Evolutionary conservation across 2,113 vertebrate genomes (phyloP).

Genomic region (Laticauda laticaudata): DNA sequence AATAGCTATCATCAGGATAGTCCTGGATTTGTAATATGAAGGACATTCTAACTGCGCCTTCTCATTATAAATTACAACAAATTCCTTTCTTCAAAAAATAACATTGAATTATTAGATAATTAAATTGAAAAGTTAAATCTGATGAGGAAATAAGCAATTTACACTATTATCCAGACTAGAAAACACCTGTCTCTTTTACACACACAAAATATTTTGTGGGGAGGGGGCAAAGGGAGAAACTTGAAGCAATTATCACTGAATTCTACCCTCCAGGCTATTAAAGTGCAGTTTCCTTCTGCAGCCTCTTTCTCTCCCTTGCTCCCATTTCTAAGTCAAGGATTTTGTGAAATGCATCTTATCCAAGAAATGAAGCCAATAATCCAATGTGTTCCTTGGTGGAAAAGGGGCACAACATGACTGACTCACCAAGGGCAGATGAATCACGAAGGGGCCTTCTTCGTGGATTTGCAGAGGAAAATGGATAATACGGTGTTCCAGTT

Average conservation of each 20-base stretch:
- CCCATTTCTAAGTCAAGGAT: neutral
- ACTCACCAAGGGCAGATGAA: slow-evolving; percentile 82
- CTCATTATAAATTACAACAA: neutral
- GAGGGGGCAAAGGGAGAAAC: neutral
- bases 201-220: neutral
- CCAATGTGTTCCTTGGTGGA: neutral
- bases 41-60: neutral
- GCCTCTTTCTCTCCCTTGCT: neutral
- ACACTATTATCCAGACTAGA: neutral
- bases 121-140: neutral
- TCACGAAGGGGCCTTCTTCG: slow-evolving; percentile 89
- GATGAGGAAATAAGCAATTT: neutral
- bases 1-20: neutral
- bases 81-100: neutral
- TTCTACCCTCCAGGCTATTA: neutral
- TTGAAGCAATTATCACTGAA: neutral
- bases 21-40: neutral
- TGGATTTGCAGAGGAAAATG: slow-evolving; percentile 84
- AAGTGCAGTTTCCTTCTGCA: neutral
- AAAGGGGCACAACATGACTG: fast-evolving
- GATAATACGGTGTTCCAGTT: slow-evolving; percentile 82
- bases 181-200: neutral
- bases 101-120: neutral
- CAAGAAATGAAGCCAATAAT: neutral
- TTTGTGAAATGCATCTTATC: neutral